phyloP scores from a whole-genome alignment of 2,797 vertebrate genomes.

The Cynodonichthys magdalenae region DNA sequence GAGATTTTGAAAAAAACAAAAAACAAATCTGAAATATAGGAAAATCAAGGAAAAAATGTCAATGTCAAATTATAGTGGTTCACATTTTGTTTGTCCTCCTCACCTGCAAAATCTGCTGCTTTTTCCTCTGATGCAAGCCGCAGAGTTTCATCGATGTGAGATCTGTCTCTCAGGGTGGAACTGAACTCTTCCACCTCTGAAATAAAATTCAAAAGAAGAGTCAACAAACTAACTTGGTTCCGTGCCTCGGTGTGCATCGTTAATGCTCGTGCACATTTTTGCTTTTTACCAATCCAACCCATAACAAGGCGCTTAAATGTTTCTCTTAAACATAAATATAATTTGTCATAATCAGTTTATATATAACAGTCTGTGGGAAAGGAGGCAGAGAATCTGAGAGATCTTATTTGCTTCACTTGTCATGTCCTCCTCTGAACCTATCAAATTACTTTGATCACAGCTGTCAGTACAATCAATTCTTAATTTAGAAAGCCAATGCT shows the following conservation, averaged over 20 bases:
- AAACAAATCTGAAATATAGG: no score
- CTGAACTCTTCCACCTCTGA: conserved; percentile 85
- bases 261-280: not conserved
- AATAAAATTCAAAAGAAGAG: conserved; percentile 40
- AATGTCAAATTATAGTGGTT: no score
- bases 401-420: conserved; percentile 35
- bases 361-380: not conserved
- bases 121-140: conserved; percentile 89
- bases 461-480: conserved; percentile 65
- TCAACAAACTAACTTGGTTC: not conserved
- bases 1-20: no score
- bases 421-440: conserved; percentile 57
- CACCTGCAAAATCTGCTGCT: conserved; percentile 90
- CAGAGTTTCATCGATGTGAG: conserved; percentile 95
- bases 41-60: no score
- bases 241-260: not conserved
- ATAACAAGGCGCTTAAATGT: no score
- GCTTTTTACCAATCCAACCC: not conserved
- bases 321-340: no score
- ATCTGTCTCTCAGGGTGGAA: conserved; percentile 86
- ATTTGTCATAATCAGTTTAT: not conserved
- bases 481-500: conserved; percentile 62
- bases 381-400: conserved; percentile 3
- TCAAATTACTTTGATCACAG: conserved; percentile 61
- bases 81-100: no score